Base-by-base conservation (phyloP, 2,888 invertebrate species). In the Drosophila nigricruria region DNA sequence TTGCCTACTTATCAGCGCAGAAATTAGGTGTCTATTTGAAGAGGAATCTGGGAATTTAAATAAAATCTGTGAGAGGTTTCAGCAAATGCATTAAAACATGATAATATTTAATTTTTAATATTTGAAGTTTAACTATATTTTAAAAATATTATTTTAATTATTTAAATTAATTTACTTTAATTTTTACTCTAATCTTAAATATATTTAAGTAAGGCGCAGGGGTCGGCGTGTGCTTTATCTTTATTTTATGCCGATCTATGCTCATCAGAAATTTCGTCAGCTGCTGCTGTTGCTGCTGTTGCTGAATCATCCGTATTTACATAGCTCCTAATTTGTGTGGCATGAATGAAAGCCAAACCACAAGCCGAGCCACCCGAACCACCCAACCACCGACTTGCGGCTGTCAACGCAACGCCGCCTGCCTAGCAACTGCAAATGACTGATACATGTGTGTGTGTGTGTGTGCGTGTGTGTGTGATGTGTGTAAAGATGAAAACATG, bases 351-450 rank as follows among this genome's bases (percentile, higher is more conserved):
- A 45, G 25, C 3, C 45, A 23, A 52, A 18, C 66, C 38, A 38
- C 25, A 57, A 20, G n/a, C n/a, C n/a, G n/a, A n/a, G n/a, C n/a
- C n/a, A n/a, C n/a, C 47, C 20, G 47, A 14, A 4, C 18, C 36
- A 43, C 30, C 67, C 67, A 27, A 18, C 47, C 38, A 34, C 16
- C 58, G 60, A 50, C 54, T 50, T 73, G 43, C 25, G 57, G 59
- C 59, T 71, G 70, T 53, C 79, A 68, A 50, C 73, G 45, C 60
- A 72, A 58, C 43, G 66, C 62, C 53, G 59, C 36, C 67, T 60
- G 71, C 71, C 68, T 64, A 67, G 80, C 70, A 77, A 73, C 80
- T 72, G 82, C 59, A 69, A 82, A 85, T 82, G 86, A 73, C 70
- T 82, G 73, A 73, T 54, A 52, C 54, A 67, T 63, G 58, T 70